Percentiles rank a stretch among this genome's conserved stretches.
Conservation (phyloP, 2,113 vertebrate genomes). For the Garra rufa region DNA sequence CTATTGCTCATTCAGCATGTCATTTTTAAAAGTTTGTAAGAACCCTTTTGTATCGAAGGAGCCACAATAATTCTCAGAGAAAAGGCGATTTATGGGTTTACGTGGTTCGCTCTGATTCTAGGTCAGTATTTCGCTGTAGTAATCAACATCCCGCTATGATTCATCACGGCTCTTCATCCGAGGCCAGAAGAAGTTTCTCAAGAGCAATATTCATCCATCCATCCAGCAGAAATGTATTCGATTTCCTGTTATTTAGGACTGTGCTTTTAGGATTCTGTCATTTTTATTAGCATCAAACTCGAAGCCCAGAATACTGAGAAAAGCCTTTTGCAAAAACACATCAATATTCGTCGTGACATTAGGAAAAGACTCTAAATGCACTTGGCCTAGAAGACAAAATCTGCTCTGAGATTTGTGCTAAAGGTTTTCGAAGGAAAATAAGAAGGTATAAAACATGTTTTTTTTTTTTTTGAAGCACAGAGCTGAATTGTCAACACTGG, state of each 20-base stretch:
- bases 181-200: slow-evolving; percentile 37
- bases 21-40: slow-evolving; percentile 16
- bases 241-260: slow-evolving; percentile 38
- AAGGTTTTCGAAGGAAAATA: slow-evolving; percentile 14
- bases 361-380: slow-evolving; percentile 39
- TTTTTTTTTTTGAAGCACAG: neutral
- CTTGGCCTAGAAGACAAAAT: slow-evolving; percentile 28
- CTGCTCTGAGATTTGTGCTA: slow-evolving; percentile 25
- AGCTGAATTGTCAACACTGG: neutral
- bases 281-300: slow-evolving; percentile 34
- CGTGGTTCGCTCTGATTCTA: slow-evolving; percentile 4
- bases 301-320: slow-evolving; percentile 31
- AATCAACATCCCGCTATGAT: slow-evolving; percentile 42
- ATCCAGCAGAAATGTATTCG: slow-evolving; percentile 1
- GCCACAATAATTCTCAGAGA: slow-evolving; percentile 1
- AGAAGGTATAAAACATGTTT: neutral
- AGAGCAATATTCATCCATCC: slow-evolving; percentile 24
- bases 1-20: slow-evolving; percentile 13
- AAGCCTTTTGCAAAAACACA: slow-evolving; percentile 37
- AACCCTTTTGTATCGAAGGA: slow-evolving; percentile 6
- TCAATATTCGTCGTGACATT: neutral
- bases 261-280: slow-evolving; percentile 22
- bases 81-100: slow-evolving; percentile 33
- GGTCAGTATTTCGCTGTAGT: slow-evolving; percentile 3
- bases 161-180: slow-evolving; percentile 41